Evolutionary conservation across 2,113 vertebrate species (phyloP), one percentile per base, ranked within the genome.

Genomic region (Paraplagusia blochii): DNA sequence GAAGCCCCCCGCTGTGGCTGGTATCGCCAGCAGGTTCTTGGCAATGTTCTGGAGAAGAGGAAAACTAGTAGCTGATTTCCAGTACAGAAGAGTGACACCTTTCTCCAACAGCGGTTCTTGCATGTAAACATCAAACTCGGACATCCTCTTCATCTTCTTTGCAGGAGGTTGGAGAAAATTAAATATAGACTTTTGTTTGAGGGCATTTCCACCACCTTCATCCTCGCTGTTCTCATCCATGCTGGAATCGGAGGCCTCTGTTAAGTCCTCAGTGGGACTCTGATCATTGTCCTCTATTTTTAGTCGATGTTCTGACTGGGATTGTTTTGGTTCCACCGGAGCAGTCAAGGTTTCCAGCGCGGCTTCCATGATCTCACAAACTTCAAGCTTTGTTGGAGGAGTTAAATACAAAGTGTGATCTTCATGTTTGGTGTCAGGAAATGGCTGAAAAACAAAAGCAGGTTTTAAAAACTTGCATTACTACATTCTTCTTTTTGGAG

Each of bases 1-100:
- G 1, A 91, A 91, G n/a, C 90, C 88, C 7, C 90, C 87, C 0
- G 88, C 86, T 14, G 88, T 87, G 22, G 87, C 84, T 0, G 90
- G 90, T 1, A 85, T 50, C 0, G 86, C 79, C 58, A 92, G 59
- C 9, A 90, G 80, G 46, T 74, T 89, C 55, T 79, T 82, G 49
- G 85, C 83, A 1, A 87, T 16, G 17, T 19, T 43, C 40, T 74
- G 87, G 5, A 91, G 82, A n/a, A 43, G n/a, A 0, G 89, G 87
- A 18, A 90, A 90, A 2, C 76, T 66, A 6, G 14, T 11, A 0
- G 88, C 88, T 8, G 65, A 69, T 63, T 70, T 85, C 90, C 90
- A 92, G 56, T 74, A 90, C 0, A 54, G 11, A 33, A 84, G 18
- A 36, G 58, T 57, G 36, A 75, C 84, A 58, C 39, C 63, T 19